A percentile compares a stretch with the other conserved stretches of the same genome.
phyloP scores from a whole-genome alignment of 37 sponge, comb jelly and placozoan species.

The Mnemiopsis leidyi region DNA sequence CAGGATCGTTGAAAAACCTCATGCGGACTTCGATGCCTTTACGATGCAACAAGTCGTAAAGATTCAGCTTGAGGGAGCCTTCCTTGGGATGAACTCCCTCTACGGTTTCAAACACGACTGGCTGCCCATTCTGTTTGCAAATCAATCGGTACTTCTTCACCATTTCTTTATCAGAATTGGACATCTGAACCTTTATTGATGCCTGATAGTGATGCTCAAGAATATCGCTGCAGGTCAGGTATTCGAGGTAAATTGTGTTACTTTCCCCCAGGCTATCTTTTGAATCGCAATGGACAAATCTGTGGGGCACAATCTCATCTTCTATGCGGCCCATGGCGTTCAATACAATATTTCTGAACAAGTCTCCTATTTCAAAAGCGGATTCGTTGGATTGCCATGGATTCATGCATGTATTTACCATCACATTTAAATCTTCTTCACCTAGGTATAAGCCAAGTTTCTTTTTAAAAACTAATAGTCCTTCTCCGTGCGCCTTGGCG shows the following conservation, averaged over 20 bases:
- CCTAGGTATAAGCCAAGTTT: not conserved
- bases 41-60: not conserved
- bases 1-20: not conserved
- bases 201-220: not conserved
- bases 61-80: not conserved
- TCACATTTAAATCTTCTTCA: not conserved
- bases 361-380: not conserved
- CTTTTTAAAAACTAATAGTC: not conserved
- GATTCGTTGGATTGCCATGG: conserved; percentile 6
- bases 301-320: not conserved
- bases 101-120: not conserved
- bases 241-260: not conserved
- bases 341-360: not conserved
- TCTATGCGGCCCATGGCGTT: not conserved
- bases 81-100: not conserved
- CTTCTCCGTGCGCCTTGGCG: not conserved
- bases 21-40: not conserved
- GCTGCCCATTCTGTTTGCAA: not conserved
- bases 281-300: not conserved
- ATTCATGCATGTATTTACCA: not conserved
- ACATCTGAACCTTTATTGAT: not conserved
- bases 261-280: too few species aligned
- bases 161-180: not conserved
- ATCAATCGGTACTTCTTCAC: not conserved
- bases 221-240: not conserved